phyloP scores from a whole-genome alignment of 2,888 invertebrate genomes.

The Drosophila neonasuta region DNA sequence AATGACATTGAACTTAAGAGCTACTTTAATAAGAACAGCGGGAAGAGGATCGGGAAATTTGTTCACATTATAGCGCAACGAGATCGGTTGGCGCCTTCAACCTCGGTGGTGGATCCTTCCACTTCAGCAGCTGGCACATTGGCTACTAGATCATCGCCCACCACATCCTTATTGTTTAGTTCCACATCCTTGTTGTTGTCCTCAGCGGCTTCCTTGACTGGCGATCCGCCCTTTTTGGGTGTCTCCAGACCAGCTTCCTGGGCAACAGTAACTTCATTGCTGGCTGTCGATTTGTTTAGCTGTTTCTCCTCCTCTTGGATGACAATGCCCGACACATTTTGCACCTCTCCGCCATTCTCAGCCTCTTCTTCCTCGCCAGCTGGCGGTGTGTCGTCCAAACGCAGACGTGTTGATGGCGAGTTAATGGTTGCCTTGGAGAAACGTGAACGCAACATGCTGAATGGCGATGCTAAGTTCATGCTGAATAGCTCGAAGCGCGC shows the following conservation, averaged over 20 bases:
- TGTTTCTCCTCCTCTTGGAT: conserved; percentile 71
- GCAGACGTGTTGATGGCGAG: conserved; percentile 72
- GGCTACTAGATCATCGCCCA: conserved; percentile 40
- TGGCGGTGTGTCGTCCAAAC: conserved; percentile 49
- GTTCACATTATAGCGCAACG: conserved; percentile 63
- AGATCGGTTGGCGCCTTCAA: conserved; percentile 53
- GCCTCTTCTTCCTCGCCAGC: conserved; percentile 63
- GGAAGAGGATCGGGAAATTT: neutral
- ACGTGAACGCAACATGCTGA: conserved; percentile 77
- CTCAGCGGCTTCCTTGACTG: conserved; percentile 23
- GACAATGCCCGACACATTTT: conserved; percentile 76
- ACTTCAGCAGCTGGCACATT: conserved; percentile 26
- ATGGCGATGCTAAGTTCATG: conserved; percentile 75
- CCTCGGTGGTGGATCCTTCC: conserved; percentile 35
- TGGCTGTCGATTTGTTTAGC: conserved; percentile 48
- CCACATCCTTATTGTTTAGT: conserved; percentile 25
- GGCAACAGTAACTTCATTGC: conserved; percentile 58
- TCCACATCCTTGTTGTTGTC: conserved; percentile 25
- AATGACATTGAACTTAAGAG: conserved; percentile 38
- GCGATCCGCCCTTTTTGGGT: conserved; percentile 46
- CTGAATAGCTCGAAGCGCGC: conserved; percentile 79
- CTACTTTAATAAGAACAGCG: conserved; percentile 24
- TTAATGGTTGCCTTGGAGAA: conserved; percentile 77
- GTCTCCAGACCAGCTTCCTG: conserved; percentile 67
- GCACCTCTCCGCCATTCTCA: conserved; percentile 73